Percentiles rank a stretch among this genome's conserved stretches.
phyloP scores from a whole-genome alignment of 2,113 vertebrate genomes.

The Andinoacara biseriatus region DNA sequence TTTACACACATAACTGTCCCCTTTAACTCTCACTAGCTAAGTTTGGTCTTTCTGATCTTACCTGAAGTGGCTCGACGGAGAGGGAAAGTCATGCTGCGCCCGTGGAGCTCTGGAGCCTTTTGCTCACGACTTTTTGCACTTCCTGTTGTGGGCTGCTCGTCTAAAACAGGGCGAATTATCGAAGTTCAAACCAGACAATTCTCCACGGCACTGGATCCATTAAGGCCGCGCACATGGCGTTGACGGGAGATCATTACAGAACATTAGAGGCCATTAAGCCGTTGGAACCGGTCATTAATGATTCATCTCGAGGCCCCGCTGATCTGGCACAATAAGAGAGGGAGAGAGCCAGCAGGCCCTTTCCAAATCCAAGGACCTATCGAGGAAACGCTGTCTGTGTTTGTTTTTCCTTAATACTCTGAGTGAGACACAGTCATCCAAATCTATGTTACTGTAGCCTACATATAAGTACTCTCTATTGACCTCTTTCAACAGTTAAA shows the following conservation, averaged over 20 bases:
- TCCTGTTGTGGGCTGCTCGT: slow-evolving; percentile 77
- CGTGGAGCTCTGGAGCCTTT: slow-evolving; percentile 67
- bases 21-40: not conserved
- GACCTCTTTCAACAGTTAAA: not conserved
- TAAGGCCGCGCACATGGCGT: slow-evolving; percentile 87
- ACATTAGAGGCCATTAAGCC: slow-evolving; percentile 97
- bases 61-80: slow-evolving; percentile 94
- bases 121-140: slow-evolving; percentile 74
- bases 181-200: slow-evolving; percentile 91
- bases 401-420: not conserved
- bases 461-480: not conserved
- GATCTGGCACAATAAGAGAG: slow-evolving; percentile 85
- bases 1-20: not conserved
- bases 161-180: slow-evolving; percentile 74
- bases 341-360: slow-evolving; percentile 47
- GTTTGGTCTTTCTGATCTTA: slow-evolving; percentile 66
- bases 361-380: slow-evolving; percentile 52
- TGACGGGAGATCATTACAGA: slow-evolving; percentile 96
- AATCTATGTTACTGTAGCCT: not conserved
- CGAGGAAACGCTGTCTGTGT: slow-evolving; percentile 9
- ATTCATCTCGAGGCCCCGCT: slow-evolving; percentile 90
- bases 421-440: not conserved
- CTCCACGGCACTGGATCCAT: slow-evolving; percentile 91
- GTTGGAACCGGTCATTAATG: slow-evolving; percentile 94
- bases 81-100: slow-evolving; percentile 91